A percentile compares a stretch with the other conserved stretches of the same genome.
Conservation (phyloP, 2,113 vertebrate species). For the Varanus komodoensis region DNA sequence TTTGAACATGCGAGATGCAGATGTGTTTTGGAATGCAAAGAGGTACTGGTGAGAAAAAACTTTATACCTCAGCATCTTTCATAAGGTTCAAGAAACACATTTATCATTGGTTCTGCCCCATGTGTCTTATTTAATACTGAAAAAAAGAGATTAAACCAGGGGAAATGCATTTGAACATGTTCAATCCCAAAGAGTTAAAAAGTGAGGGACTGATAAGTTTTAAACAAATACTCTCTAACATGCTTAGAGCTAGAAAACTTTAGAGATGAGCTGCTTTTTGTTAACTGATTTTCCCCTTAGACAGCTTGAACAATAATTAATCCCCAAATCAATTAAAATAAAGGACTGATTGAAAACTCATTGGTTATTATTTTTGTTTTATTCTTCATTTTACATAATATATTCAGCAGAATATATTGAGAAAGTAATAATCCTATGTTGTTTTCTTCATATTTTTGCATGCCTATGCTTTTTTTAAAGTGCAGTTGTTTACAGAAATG, state of each 20-base stretch:
- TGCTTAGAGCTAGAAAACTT: slow-evolving; percentile 36
- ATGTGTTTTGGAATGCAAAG: background rate
- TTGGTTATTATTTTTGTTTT: background rate
- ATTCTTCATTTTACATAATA: accelerated
- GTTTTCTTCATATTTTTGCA: background rate
- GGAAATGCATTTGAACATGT: background rate
- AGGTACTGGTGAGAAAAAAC: background rate
- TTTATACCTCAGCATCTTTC: slow-evolving; percentile 12
- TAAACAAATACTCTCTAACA: background rate
- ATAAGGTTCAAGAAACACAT: background rate
- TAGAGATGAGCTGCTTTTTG: background rate
- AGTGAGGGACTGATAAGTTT: background rate
- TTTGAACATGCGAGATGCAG: background rate
- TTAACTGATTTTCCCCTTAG: background rate
- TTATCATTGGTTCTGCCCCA: background rate
- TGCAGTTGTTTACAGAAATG: background rate
- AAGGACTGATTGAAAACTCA: slow-evolving; percentile 15
- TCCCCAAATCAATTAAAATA: slow-evolving; percentile 12
- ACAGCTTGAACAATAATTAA: background rate
- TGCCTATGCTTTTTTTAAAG: background rate
- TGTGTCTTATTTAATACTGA: background rate
- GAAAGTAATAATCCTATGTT: background rate
- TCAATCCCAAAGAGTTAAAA: background rate
- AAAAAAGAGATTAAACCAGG: background rate
- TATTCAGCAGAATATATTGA: background rate